Conservation (phyloP, 2,888 invertebrate genomes). For the Habroteleia sp. region DNA sequence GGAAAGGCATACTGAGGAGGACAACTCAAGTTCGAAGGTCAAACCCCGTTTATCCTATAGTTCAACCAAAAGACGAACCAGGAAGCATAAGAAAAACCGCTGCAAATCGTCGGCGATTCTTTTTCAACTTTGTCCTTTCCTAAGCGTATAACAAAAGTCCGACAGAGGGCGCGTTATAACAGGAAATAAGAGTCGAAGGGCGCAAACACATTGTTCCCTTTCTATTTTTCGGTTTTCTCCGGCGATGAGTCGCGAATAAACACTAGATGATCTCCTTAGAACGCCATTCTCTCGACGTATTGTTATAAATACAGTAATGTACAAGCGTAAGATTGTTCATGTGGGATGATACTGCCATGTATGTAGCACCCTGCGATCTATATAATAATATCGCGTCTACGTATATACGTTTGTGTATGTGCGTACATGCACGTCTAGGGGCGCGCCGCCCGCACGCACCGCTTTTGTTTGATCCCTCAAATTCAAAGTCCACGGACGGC, state of each 20-base stretch:
- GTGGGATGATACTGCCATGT: constrained; percentile 79
- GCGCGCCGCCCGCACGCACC: not conserved
- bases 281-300: constrained; percentile 71
- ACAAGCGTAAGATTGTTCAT: constrained; percentile 74
- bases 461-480: not conserved
- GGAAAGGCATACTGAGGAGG: constrained; percentile 63
- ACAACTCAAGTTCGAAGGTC: constrained; percentile 29
- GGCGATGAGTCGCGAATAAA: constrained; percentile 43
- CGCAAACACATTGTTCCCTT: no score
- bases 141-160: constrained; percentile 22
- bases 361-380: constrained; percentile 74
- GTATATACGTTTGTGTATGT: constrained; percentile 55
- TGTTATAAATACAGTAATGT: constrained; percentile 76
- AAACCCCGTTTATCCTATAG: constrained; percentile 6
- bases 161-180: constrained; percentile 17
- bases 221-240: constrained; percentile 14
- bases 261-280: constrained; percentile 73
- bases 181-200: constrained; percentile 12
- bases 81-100: not conserved
- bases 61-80: constrained; percentile 4
- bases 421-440: constrained; percentile 21
- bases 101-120: not conserved
- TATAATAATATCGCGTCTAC: constrained; percentile 58
- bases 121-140: constrained; percentile 5
- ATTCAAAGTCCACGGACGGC: no score